Percentiles rank a stretch among this genome's conserved stretches.
phyloP scores from a whole-genome alignment of 2,113 vertebrate genomes.

The Saimiri boliviensis region DNA sequence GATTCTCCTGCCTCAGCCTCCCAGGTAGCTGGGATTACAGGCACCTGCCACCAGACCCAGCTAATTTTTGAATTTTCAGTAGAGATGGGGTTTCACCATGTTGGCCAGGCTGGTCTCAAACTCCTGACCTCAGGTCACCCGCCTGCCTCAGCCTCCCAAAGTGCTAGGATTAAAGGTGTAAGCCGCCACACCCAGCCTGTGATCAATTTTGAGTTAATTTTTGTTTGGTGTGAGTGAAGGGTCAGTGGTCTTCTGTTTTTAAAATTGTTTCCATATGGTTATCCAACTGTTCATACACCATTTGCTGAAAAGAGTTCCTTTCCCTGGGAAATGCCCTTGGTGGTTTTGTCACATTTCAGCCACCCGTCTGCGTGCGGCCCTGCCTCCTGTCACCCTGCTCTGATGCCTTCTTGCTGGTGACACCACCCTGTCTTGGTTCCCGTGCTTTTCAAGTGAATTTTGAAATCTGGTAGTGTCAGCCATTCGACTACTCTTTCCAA shows the following conservation, averaged over 20 bases:
- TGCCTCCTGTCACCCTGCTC: fast-evolving
- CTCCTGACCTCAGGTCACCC: too few species aligned
- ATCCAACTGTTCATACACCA: fast-evolving
- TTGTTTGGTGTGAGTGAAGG: background rate
- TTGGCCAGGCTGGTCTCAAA: too few species aligned
- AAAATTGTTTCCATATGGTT: fast-evolving
- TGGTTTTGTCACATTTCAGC: fast-evolving
- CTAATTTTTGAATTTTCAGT: too few species aligned
- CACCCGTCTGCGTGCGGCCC: fast-evolving
- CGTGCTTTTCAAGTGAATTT: fast-evolving
- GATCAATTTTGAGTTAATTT: background rate
- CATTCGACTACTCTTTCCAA: background rate
- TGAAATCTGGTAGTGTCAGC: fast-evolving
- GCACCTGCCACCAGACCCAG: too few species aligned
- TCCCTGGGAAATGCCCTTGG: background rate
- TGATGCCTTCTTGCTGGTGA: fast-evolving
- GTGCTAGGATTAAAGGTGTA: too few species aligned
- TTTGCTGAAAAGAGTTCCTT: background rate
- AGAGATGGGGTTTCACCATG: too few species aligned
- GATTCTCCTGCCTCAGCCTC: too few species aligned
- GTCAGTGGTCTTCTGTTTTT: background rate
- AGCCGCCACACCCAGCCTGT: too few species aligned
- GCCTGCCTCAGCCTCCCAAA: too few species aligned
- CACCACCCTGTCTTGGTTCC: background rate
- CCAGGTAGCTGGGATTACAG: too few species aligned